Percentiles rank a stretch among this genome's conserved stretches.
Evolutionary conservation across 2,888 invertebrate genomes (phyloP).

Genomic region (Argyra leucocephala): DNA sequence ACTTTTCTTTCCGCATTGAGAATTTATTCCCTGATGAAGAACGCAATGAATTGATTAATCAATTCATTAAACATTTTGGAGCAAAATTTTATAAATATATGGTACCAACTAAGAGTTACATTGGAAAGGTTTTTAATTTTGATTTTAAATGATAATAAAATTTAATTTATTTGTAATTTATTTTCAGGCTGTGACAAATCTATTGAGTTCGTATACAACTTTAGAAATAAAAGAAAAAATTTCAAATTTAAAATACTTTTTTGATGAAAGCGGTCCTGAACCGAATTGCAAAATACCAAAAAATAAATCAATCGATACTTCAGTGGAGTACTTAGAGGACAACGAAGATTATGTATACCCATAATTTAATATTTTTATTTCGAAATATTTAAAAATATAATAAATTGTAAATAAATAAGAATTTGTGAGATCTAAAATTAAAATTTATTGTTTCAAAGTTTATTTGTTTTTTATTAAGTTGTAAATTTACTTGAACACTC

Average conservation of each 20-base stretch:
- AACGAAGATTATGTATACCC: too few species aligned
- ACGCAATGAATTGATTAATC: neutral
- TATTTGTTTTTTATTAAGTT: too few species aligned
- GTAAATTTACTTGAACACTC: too few species aligned
- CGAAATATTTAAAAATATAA: too few species aligned
- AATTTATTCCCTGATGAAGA: conserved; percentile 7
- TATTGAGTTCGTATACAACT: neutral
- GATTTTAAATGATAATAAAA: too few species aligned
- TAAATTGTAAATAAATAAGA: too few species aligned
- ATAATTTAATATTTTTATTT: too few species aligned
- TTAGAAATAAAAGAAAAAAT: neutral
- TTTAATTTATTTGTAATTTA: neutral
- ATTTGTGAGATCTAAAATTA: too few species aligned
- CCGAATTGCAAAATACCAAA: neutral
- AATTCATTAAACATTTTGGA: neutral
- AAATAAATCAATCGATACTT: too few species aligned
- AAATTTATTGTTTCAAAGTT: too few species aligned
- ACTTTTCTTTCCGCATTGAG: neutral
- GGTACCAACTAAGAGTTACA: neutral
- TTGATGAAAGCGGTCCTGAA: conserved; percentile 1
- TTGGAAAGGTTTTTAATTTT: neutral
- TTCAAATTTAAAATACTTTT: neutral
- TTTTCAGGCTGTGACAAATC: neutral
- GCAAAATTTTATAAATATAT: neutral
- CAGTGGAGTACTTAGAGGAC: too few species aligned